Evolutionary conservation across 2,113 vertebrate species (phyloP).

Genomic region (Melanotaenia duboulayi): DNA sequence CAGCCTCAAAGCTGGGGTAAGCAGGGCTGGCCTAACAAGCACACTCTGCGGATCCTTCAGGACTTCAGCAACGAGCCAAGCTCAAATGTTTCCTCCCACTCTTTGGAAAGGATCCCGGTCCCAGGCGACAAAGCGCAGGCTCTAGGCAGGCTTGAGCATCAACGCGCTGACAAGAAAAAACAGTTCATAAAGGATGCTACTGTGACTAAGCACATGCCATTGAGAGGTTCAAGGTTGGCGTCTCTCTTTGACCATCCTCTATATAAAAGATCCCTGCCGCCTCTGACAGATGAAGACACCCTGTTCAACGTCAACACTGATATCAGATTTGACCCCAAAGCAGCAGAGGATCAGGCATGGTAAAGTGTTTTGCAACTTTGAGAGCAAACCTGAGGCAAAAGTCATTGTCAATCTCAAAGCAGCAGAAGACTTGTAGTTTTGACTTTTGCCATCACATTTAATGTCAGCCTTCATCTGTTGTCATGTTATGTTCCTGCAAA

Average conservation of each 20-base stretch:
- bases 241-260: slow-evolving; percentile 90
- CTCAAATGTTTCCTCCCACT: slow-evolving; percentile 90
- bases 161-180: slow-evolving; percentile 68
- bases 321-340: slow-evolving; percentile 93
- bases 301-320: slow-evolving; percentile 95
- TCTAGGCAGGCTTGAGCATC: slow-evolving; percentile 60
- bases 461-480: background rate
- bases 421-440: background rate
- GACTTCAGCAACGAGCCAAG: slow-evolving; percentile 93
- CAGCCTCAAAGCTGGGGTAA: slow-evolving; percentile 81
- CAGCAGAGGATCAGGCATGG: slow-evolving; percentile 89
- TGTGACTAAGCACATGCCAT: slow-evolving; percentile 42
- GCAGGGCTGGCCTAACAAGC: slow-evolving; percentile 91
- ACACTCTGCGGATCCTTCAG: slow-evolving; percentile 93
- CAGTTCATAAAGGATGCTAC: slow-evolving; percentile 66
- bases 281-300: slow-evolving; percentile 88
- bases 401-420: background rate
- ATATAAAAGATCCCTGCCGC: slow-evolving; percentile 82
- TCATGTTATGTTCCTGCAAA: background rate
- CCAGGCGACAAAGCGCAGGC: slow-evolving; percentile 69
- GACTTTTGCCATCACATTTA: background rate
- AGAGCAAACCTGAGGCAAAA: background rate
- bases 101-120: slow-evolving; percentile 82
- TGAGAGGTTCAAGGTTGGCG: slow-evolving; percentile 79
- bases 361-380: slow-evolving; percentile 59